Conservation (phyloP, 1,140 invertebrate genomes). For the Nilaparvata lugens region DNA sequence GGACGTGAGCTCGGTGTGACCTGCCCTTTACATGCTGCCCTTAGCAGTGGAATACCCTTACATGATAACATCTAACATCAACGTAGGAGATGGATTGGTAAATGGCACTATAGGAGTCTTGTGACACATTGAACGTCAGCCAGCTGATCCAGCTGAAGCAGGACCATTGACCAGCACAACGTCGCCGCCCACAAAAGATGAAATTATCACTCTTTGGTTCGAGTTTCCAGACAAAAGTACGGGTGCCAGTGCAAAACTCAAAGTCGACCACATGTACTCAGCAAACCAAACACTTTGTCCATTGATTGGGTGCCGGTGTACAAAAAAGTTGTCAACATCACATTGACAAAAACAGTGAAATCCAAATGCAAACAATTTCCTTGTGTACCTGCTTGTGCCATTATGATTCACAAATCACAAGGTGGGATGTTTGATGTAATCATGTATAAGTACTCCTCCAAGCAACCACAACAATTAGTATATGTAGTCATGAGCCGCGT, state of each 20-base stretch:
- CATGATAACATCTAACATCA: constrained; percentile 32
- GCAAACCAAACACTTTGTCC: not conserved
- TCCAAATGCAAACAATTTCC: constrained; percentile 27
- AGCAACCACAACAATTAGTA: constrained; percentile 26
- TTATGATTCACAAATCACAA: constrained; percentile 32
- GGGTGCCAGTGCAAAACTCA: not conserved
- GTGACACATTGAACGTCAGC: constrained; percentile 21
- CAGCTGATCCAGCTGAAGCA: too few species aligned
- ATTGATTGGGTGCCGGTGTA: not conserved
- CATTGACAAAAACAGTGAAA: constrained; percentile 22
- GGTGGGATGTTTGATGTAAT: constrained; percentile 31
- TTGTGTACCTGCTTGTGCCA: constrained; percentile 23
- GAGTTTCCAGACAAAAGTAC: not conserved
- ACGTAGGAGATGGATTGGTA: constrained; percentile 29
- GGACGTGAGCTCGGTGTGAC: too few species aligned
- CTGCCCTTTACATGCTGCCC: constrained; percentile 22
- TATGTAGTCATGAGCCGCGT: constrained; percentile 33
- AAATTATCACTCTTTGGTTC: not conserved
- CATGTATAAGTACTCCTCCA: constrained; percentile 28
- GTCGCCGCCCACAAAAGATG: not conserved
- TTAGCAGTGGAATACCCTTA: constrained; percentile 29
- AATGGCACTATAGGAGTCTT: constrained; percentile 31
- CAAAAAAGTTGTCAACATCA: constrained; percentile 20
- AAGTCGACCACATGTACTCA: not conserved
- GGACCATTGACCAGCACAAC: too few species aligned